Evolutionary conservation across 2,113 vertebrate species (phyloP), one percentile per base, ranked within the genome.

Genomic region (Tupaia tana): DNA sequence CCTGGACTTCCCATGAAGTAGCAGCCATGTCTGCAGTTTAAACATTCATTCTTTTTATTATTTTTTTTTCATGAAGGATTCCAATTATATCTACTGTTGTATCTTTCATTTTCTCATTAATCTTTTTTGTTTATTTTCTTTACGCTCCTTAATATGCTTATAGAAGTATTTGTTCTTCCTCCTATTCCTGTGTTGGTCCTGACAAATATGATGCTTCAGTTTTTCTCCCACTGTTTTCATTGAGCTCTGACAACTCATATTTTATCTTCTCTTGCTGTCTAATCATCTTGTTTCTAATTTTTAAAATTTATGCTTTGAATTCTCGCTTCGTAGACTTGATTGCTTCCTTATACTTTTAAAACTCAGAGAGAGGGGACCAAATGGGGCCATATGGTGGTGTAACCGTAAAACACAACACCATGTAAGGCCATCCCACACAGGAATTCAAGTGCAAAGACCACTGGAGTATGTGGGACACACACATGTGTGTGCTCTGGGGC

Each of bases 241-340:
- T 63, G 64, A 80, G 27, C 22, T 91, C 18, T 83, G 66, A 79
- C 2, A 87, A 59, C 25, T 73, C 7, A 63, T 25, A 34, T 89
- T 93, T 93, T 74, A 29, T 86, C 13, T 73, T 78, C 13, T 84
- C 22, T 14, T 67, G 15, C 22, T 90, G 12, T 83, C 78, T 75
- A 80, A 73, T 88, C 34, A 54, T 73, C 15, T 31, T 11, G 25
- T 93, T 70, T 16, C 1, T 54, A 64, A 78, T 22, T 77, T 95
- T 15, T 96, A 70, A 90, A 34, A 74, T 69, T 74, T 78, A 27
- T 75, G 19, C 18, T 96, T 93, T 86, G 25, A 94, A 73, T 14
- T 91, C 7, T 83, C 59, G 18, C 22, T 89, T 93, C 31, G 74
- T 58, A 12, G 9, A 84, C 12, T 73, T 29, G 6, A 52, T 77